phyloP scores from a whole-genome alignment of 2,888 invertebrate species.

The Drosophila siamana region DNA sequence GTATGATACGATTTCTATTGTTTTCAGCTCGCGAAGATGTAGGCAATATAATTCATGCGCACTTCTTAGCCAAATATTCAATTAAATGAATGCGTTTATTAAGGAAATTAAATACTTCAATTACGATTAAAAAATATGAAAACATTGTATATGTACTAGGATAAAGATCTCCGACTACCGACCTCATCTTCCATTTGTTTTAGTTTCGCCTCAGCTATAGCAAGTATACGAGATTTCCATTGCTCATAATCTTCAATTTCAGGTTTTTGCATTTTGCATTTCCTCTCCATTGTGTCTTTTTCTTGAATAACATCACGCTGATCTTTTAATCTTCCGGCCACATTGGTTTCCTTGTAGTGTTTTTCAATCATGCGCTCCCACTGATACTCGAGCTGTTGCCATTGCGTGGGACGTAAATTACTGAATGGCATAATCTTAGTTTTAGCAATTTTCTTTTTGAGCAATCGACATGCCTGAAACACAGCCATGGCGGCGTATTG shows the following conservation, averaged over 20 bases:
- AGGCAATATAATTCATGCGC: not conserved
- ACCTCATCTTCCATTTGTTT: conserved; percentile 29
- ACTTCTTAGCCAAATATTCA: not conserved
- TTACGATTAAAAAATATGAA: not conserved
- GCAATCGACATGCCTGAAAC: conserved; percentile 88
- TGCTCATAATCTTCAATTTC: conserved; percentile 87
- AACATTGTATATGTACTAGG: not conserved
- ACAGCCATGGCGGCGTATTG: conserved; percentile 89
- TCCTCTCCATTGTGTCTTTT: conserved; percentile 21
- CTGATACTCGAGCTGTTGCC: conserved; percentile 87
- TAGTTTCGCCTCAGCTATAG: conserved; percentile 84
- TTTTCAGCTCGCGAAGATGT: not conserved
- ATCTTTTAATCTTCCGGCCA: conserved; percentile 33
- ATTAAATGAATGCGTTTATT: not conserved
- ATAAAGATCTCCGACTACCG: not conserved
- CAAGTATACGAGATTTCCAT: conserved; percentile 88
- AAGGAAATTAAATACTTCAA: not conserved
- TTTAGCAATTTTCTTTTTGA: conserved; percentile 87
- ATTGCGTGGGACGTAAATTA: conserved; percentile 87
- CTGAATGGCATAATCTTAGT: conserved; percentile 87
- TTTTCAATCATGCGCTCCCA: conserved; percentile 86
- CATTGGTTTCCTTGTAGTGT: conserved; percentile 53
- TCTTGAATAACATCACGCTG: conserved; percentile 51
- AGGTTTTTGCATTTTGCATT: conserved; percentile 31
- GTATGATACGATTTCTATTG: not conserved